Base-by-base conservation (phyloP, 2,797 vertebrate genomes). In the Decapterus maruadsi region DNA sequence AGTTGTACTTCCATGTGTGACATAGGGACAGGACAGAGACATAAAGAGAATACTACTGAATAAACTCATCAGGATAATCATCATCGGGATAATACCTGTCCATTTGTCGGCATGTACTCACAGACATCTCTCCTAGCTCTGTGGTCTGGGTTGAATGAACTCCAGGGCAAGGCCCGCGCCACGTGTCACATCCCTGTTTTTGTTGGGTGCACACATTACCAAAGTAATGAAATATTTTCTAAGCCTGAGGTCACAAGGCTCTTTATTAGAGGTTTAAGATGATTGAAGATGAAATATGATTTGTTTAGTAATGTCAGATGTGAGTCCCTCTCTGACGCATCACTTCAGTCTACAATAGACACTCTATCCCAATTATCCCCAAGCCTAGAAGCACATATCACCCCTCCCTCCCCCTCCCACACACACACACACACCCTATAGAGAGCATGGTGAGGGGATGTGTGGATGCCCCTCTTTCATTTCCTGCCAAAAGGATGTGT, bases 401-500 rank as follows among this genome's bases (percentile, higher is more conserved):
- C 8, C n/a, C n/a, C n/a, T n/a, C n/a, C n/a, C n/a, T n/a, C n/a
- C n/a, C n/a, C n/a, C n/a, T n/a, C n/a, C n/a, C n/a, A n/a, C 29
- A 56, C 50, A 72, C 48, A 45, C 72, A 71, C 43, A 12, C 67
- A 40, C 67, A 63, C 50, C 29, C 46, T 76, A 59, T 55, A 72
- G 66, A 69, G 56, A 36, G 46, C 55, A 29, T 2, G 43, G 62
- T 67, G 48, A 75, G 31, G 68, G 79, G 36, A 72, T 66, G 72
- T 77, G 57, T 58, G 53, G 50, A 70, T 84, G 78, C 78, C 78
- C 71, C 64, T 72, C 85, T 88, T 89, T 90, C 80, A 91, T 91
- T 88, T 91, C 78, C 79, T 92, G 72, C 82, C 85, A 84, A 86
- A 86, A 85, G 78, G 78, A 86, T 89, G 87, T 89, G 91, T 88